A percentile compares a stretch with the other conserved stretches of the same genome.
Evolutionary conservation across 1,140 invertebrate species (phyloP).

Genomic region (Drosophila biarmipes): DNA sequence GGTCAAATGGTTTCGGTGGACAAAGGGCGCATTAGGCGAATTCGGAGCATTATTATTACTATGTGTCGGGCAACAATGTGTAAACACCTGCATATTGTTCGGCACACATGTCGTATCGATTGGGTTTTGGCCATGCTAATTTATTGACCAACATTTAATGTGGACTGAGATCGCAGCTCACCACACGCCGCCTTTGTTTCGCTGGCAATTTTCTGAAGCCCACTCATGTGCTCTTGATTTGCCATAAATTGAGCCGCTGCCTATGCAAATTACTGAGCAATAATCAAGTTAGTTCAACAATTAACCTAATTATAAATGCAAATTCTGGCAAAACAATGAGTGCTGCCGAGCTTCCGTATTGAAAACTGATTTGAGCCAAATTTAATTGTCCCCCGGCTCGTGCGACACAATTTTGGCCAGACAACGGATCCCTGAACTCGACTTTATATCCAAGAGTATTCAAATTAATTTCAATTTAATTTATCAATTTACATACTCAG

Average conservation of each 20-base stretch:
- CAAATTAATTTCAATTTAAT: conserved; percentile 64
- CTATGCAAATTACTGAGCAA: conserved; percentile 71
- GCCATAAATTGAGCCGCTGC: conserved; percentile 63
- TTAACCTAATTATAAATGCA: conserved; percentile 80
- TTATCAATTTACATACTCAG: conserved; percentile 47
- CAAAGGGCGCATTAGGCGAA: conserved; percentile 32
- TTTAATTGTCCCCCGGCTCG: conserved; percentile 49
- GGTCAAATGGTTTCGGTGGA: conserved; percentile 27
- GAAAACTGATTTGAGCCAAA: conserved; percentile 35
- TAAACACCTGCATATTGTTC: conserved; percentile 55
- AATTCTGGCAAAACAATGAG: conserved; percentile 74
- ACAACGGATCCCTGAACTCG: conserved; percentile 7
- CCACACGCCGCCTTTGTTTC: background rate
- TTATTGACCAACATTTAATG: conserved; percentile 47
- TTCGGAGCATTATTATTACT: conserved; percentile 22
- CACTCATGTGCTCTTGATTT: conserved; percentile 51
- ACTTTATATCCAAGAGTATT: conserved; percentile 41
- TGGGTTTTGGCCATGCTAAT: conserved; percentile 52
- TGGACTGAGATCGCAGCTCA: conserved; percentile 16
- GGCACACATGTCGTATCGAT: conserved; percentile 21
- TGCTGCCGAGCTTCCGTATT: conserved; percentile 43
- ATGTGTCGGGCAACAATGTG: conserved; percentile 16
- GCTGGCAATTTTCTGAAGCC: conserved; percentile 29
- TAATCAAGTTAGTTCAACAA: conserved; percentile 77
- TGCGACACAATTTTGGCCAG: conserved; percentile 11